Evolutionary conservation across 2,888 invertebrate genomes (phyloP).

Genomic region (Criorhina ranunculi): DNA sequence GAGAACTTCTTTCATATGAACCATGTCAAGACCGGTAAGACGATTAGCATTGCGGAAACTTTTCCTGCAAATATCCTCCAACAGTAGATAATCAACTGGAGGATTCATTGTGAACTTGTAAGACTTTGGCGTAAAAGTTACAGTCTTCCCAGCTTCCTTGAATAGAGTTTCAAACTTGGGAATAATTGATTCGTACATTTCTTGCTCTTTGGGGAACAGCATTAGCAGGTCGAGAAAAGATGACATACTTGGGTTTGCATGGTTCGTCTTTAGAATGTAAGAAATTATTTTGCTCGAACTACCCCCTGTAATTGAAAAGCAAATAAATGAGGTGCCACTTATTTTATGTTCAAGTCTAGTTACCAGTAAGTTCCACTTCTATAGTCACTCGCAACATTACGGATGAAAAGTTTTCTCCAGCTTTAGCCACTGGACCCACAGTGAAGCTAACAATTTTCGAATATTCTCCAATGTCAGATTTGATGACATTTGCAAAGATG

Average conservation of each 20-base stretch:
- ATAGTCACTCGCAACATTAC: slow-evolving; percentile 80
- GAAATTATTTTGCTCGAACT: slow-evolving; percentile 77
- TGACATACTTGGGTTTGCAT: slow-evolving; percentile 79
- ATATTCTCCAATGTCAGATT: slow-evolving; percentile 79
- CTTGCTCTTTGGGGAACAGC: slow-evolving; percentile 81
- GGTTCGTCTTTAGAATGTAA: slow-evolving; percentile 80
- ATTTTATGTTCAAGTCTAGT: neutral
- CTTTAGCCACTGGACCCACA: slow-evolving; percentile 66
- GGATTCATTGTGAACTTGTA: slow-evolving; percentile 80
- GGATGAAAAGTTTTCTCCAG: slow-evolving; percentile 81
- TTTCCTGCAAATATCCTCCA: slow-evolving; percentile 81
- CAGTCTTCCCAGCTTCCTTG: slow-evolving; percentile 78
- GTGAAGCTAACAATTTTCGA: slow-evolving; percentile 78
- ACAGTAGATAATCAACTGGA: slow-evolving; percentile 79
- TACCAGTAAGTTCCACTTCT: slow-evolving; percentile 80
- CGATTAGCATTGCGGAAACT: slow-evolving; percentile 81
- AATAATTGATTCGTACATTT: slow-evolving; percentile 81
- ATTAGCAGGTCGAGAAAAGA: slow-evolving; percentile 77
- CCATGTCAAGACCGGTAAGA: slow-evolving; percentile 80
- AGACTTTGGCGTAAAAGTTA: slow-evolving; percentile 81
- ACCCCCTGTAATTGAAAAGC: slow-evolving; percentile 75
- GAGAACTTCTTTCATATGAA: slow-evolving; percentile 81
- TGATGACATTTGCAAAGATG: slow-evolving; percentile 79
- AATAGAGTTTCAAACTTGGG: slow-evolving; percentile 82
- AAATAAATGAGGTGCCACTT: neutral